A percentile compares a stretch with the other conserved stretches of the same genome.
phyloP scores from a whole-genome alignment of 2,113 vertebrate species.

The Ctenodactylus gundi region DNA sequence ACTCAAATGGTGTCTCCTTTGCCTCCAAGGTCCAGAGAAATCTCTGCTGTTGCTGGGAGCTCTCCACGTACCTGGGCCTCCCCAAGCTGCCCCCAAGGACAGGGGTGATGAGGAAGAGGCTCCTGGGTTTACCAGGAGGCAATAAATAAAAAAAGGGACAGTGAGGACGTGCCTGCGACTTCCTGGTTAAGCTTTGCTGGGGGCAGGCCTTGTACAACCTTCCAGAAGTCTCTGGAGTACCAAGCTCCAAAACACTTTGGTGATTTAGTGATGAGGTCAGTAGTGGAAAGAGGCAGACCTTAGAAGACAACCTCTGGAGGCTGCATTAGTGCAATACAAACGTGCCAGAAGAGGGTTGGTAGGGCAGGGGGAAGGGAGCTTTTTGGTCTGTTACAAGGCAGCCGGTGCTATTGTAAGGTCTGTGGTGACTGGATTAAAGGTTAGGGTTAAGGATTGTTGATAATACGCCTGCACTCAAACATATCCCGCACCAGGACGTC shows the following conservation, averaged over 20 bases:
- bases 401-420: conserved; percentile 60
- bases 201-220: not conserved
- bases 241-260: conserved; percentile 51
- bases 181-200: conserved; percentile 44
- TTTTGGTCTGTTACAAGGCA: conserved; percentile 73
- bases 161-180: conserved; percentile 21
- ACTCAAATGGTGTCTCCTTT: not conserved
- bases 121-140: conserved; percentile 45
- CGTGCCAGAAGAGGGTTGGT: not conserved
- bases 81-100: not conserved
- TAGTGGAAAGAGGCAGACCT: not conserved
- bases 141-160: conserved; percentile 75
- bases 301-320: conserved; percentile 39
- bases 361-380: not conserved
- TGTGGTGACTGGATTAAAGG: conserved; percentile 21
- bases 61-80: not conserved
- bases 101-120: not conserved
- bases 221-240: conserved; percentile 40
- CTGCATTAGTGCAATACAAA: conserved; percentile 73
- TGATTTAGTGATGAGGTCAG: conserved; percentile 25
- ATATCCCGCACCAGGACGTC: not conserved
- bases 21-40: conserved; percentile 14
- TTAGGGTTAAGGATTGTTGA: not conserved
- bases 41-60: not conserved
- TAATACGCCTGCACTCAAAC: not conserved